Base-by-base conservation (phyloP, 1,140 invertebrate species). In the Grapholita molesta region DNA sequence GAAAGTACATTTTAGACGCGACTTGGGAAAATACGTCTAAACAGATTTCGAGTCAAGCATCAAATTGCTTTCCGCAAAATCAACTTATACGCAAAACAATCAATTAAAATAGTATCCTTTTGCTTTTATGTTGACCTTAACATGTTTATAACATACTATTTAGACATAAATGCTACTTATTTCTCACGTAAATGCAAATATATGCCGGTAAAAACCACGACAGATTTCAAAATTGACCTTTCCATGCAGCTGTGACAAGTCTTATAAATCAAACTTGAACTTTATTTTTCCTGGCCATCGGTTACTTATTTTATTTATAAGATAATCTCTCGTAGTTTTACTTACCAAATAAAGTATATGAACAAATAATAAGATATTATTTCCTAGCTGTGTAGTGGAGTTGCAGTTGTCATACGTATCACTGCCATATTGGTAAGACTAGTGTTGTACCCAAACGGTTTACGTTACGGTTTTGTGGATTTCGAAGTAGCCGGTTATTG, bases 321-420 rank as follows among this genome's bases (percentile, higher is more conserved):
- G 4, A 66, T 57, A 48, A 69, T 57, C 23, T 38, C 28, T 25
- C 55, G 42, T 33, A 72, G 68, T 53, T 75, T 75, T 70, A 88
- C 88, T 90, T 67, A 90, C 88, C 85, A 82, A 80, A 76, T 66
- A 74, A 72, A 79, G 70, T 74, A 72, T 79, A 75, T 70, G 77
- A 84, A 80, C 70, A 72, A 83, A 77, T 79, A 82, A 81, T 79
- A 71, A 77, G 73, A 83, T 88, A 90, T 89, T 90, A 90, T 85
- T 85, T 88, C 75, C 80, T 83, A 83, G 76, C 82, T 82, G 80
- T 86, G 82, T 78, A 67, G 70, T 80, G 80, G 78, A 73, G 77
- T 82, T 77, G 78, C 79, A 77, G 81, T 88, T 90, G 86, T 87
- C 88, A 89, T 82, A 84, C 86, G 83, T 87, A 86, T 86, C 85